Evolutionary conservation across 1,140 invertebrate species (phyloP), one percentile per base, ranked within the genome.

Genomic region (Drosophila saltans): DNA sequence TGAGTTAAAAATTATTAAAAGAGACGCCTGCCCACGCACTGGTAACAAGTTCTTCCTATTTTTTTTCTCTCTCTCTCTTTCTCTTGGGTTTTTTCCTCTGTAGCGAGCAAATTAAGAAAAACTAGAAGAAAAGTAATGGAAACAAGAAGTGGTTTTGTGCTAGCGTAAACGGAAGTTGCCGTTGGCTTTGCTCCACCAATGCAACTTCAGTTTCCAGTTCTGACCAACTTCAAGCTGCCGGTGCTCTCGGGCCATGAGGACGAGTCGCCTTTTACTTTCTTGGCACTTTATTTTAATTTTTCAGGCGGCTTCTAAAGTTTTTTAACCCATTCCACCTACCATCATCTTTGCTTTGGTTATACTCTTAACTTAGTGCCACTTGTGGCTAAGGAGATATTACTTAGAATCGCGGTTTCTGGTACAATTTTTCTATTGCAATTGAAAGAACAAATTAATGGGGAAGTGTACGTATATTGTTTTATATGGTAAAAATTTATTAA

Each of bases 281-380:
- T 88, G 84, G 83, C 77, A 86, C 83, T 86, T 88, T 88, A 83
- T 88, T 86, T 86, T 86, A 86, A 86, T 86, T 86, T 88, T 72
- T 80, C 67, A 65, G 76, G 72, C 80, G 21, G 10, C 55, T 72
- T 70, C 56, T 60, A 74, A 86, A 86, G 71, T 86, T 88, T 77
- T 43, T 68, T 61, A 36, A 36, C 33, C 33, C 33, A 36, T 36
- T 7, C 33, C 33, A 36, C 66, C 72, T 68, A 56, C 48, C 64
- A 58, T 52, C 72, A 69, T 66, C 82, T 76, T 73, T 73, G 56
- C 36, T 16, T 16, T 36, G 33, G 33, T 36, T 36, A 36, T 36
- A 45, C 24, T 67, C 70, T 59, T 68, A 69, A 67, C 76, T 82
- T 80, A 86, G 73, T 59, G 45, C 26, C 26, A 52, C 45, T 88